Percentiles rank a stretch among this genome's conserved stretches.
phyloP scores from a whole-genome alignment of 2,113 vertebrate genomes.

The Myotis lucifugus region DNA sequence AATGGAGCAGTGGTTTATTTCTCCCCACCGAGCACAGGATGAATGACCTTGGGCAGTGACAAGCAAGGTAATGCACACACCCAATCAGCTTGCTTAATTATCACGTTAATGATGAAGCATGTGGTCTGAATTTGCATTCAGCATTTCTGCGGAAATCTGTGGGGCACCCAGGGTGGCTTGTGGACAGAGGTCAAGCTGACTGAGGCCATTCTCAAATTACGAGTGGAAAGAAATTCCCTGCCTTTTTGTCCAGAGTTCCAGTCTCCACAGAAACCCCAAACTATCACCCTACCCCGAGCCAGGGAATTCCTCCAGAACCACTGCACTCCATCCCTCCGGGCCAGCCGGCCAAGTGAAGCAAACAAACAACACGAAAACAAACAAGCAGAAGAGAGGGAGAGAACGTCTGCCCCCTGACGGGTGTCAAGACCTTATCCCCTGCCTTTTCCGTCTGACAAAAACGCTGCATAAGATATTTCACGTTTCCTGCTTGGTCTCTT shows the following conservation, averaged over 20 bases:
- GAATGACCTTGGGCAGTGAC: conserved; percentile 51
- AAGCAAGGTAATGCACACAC: neutral
- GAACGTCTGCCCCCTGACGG: neutral
- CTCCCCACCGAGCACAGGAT: neutral
- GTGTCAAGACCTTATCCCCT: neutral
- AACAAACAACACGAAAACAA: neutral
- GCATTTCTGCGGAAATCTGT: conserved; percentile 5
- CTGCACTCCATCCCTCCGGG: neutral
- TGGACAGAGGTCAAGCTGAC: conserved; percentile 32
- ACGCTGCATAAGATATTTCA: neutral
- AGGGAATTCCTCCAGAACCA: neutral
- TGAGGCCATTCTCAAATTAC: neutral
- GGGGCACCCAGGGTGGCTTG: neutral
- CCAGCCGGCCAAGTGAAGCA: neutral
- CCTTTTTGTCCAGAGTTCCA: neutral
- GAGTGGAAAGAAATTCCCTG: neutral
- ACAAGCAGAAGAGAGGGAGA: neutral
- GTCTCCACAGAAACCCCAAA: neutral
- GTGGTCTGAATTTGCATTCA: neutral
- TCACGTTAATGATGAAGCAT: conserved; percentile 34
- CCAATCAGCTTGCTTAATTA: conserved; percentile 16
- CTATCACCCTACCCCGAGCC: neutral
- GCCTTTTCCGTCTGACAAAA: neutral
- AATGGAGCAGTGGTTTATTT: neutral
- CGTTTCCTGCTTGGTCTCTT: neutral